Evolutionary conservation across 2,113 vertebrate species (phyloP).

Genomic region (Mormyrus iriodes): DNA sequence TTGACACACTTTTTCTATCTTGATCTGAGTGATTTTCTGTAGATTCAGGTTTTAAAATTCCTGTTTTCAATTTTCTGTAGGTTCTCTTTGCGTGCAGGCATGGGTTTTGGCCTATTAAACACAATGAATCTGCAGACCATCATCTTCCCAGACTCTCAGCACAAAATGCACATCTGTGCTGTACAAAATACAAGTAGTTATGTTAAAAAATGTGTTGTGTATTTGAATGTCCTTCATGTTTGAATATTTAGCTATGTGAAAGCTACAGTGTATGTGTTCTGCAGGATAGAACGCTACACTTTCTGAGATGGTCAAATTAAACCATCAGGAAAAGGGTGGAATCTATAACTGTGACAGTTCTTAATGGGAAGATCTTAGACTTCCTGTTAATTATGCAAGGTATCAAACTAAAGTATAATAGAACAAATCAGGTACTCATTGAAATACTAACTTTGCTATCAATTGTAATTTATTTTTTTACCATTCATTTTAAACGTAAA

Average conservation of each 20-base stretch:
- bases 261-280: slow-evolving; percentile 60
- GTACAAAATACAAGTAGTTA: slow-evolving; percentile 50
- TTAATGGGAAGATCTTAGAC: slow-evolving; percentile 42
- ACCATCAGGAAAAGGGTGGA: slow-evolving; percentile 40
- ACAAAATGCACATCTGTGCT: slow-evolving; percentile 37
- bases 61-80: slow-evolving; percentile 22
- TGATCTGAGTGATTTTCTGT: slow-evolving; percentile 9
- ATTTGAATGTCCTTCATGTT: slow-evolving; percentile 65
- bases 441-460: slow-evolving; percentile 54
- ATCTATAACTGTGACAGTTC: slow-evolving; percentile 60
- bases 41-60: slow-evolving; percentile 15
- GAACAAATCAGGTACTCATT: slow-evolving; percentile 67
- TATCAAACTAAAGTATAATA: slow-evolving; percentile 50
- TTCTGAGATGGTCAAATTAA: slow-evolving; percentile 51
- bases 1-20: neutral
- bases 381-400: slow-evolving; percentile 62
- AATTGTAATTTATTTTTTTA: slow-evolving; percentile 65
- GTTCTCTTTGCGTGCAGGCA: slow-evolving; percentile 31
- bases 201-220: slow-evolving; percentile 66
- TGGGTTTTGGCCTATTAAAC: slow-evolving; percentile 31
- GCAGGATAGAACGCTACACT: slow-evolving; percentile 66
- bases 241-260: slow-evolving; percentile 54
- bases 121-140: slow-evolving; percentile 8
- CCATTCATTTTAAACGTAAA: slow-evolving; percentile 27
- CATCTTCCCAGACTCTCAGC: slow-evolving; percentile 38